Evolutionary conservation across 1,140 invertebrate genomes (phyloP).

Genomic region (Cyrtorhinus lividipennis): DNA sequence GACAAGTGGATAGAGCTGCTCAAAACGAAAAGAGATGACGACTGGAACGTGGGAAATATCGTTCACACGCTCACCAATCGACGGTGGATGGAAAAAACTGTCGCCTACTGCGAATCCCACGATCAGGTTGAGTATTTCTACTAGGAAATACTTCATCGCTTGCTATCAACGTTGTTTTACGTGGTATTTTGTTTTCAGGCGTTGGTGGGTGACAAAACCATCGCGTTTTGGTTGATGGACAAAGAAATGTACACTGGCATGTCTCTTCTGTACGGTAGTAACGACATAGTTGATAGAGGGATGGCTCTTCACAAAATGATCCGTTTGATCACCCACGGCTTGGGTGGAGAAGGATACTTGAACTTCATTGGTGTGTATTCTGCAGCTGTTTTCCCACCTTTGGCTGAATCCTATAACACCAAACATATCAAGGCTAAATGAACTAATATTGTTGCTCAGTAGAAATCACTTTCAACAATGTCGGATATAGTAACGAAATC

Average conservation of each 20-base stretch:
- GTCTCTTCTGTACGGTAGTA: conserved; percentile 57
- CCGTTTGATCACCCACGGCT: conserved; percentile 75
- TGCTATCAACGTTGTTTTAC: too few relatives aligned
- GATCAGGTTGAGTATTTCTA: conserved; percentile 60
- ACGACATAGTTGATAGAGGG: conserved; percentile 70
- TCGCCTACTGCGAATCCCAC: conserved; percentile 95
- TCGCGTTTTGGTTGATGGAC: conserved; percentile 99
- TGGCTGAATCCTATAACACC: too few relatives aligned
- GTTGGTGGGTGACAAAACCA: conserved; percentile 94
- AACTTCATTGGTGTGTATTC: conserved; percentile 79
- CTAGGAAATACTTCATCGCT: too few relatives aligned
- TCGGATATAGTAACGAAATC: too few relatives aligned
- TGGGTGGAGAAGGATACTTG: conserved; percentile 94
- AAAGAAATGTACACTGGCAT: conserved; percentile 97
- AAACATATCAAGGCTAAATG: too few relatives aligned
- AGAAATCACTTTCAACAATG: too few relatives aligned
- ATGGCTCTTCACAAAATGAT: conserved; percentile 97
- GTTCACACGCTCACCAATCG: conserved; percentile 90
- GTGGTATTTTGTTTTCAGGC: conserved; percentile 40
- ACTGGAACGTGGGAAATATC: conserved; percentile 88
- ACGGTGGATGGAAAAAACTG: conserved; percentile 86
- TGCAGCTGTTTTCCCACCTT: too few relatives aligned
- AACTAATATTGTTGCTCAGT: too few relatives aligned
- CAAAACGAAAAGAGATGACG: conserved; percentile 73
- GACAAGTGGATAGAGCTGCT: conserved; percentile 97